A percentile compares a stretch with the other conserved stretches of the same genome.
Conservation (phyloP, 1,140 invertebrate genomes). For the Neodiprion pinetum region DNA sequence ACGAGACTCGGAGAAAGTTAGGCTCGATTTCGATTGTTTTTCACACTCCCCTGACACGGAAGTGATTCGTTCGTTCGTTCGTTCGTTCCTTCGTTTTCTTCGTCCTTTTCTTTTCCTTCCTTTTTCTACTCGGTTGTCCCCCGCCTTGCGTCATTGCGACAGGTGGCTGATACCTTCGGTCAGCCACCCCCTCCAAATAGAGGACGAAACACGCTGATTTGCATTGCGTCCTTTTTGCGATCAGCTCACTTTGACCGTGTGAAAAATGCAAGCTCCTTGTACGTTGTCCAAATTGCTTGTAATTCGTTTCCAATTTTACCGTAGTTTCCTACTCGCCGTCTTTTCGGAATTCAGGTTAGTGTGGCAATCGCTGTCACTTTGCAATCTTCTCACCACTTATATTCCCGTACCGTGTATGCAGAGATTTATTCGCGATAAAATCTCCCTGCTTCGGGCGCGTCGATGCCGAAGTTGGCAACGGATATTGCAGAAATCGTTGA, state of each 20-base stretch:
- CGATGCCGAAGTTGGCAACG: neutral
- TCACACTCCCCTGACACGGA: neutral
- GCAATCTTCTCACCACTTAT: neutral
- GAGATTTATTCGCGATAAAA: neutral
- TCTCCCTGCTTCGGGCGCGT: neutral
- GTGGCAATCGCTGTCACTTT: neutral
- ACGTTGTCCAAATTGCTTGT: too few relatives aligned
- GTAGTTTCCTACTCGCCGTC: neutral
- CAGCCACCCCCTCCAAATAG: too few relatives aligned
- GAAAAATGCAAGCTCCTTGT: too few relatives aligned
- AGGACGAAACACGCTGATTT: too few relatives aligned
- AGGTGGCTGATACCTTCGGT: too few relatives aligned
- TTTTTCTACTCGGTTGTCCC: neutral
- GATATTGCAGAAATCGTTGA: too few relatives aligned
- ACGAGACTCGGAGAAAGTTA: neutral
- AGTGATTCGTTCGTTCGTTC: neutral
- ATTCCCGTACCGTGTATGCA: neutral
- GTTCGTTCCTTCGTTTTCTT: too few relatives aligned
- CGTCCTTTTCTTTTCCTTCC: neutral
- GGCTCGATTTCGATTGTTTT: constrained; percentile 1
- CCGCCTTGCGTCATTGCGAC: too few relatives aligned
- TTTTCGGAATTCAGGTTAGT: neutral
- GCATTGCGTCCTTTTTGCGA: too few relatives aligned
- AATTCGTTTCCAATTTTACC: too few relatives aligned
- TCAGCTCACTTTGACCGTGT: too few relatives aligned